Evolutionary conservation across 2,888 invertebrate species (phyloP).

Genomic region (Diarsia brunnea): DNA sequence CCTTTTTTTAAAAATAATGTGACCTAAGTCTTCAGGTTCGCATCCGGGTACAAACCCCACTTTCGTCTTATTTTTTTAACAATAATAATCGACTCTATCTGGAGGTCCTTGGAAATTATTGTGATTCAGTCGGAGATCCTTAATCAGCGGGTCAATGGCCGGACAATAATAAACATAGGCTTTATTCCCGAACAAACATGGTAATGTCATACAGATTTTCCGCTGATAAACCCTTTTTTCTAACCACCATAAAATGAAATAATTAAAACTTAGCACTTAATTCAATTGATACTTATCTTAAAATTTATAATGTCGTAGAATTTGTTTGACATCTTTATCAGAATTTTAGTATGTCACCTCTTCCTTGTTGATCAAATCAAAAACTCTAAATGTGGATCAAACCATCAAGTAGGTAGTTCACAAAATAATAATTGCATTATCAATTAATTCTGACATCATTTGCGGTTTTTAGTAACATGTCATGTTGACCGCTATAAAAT

Average conservation of each 20-base stretch:
- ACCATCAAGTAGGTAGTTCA: slow-evolving; percentile 17
- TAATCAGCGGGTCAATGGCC: slow-evolving; percentile 29
- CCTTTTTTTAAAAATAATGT: no score
- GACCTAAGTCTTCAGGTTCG: not conserved
- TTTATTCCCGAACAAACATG: slow-evolving; percentile 21
- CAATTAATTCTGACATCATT: slow-evolving; percentile 38
- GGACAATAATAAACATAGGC: slow-evolving; percentile 6
- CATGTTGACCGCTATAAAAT: slow-evolving; percentile 37
- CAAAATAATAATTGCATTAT: slow-evolving; percentile 35
- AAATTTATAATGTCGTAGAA: slow-evolving; percentile 32
- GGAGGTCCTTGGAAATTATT: slow-evolving; percentile 22
- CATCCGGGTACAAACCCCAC: not conserved
- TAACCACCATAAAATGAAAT: slow-evolving; percentile 15
- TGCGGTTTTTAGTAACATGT: slow-evolving; percentile 19
- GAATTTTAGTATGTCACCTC: slow-evolving; percentile 24
- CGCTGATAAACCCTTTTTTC: slow-evolving; percentile 34
- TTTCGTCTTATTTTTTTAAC: slow-evolving; percentile 14
- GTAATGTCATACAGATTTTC: slow-evolving; percentile 36
- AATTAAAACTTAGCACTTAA: slow-evolving; percentile 52
- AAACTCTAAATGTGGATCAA: slow-evolving; percentile 9
- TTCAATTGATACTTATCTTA: slow-evolving; percentile 32
- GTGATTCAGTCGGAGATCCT: slow-evolving; percentile 3
- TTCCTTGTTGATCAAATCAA: slow-evolving; percentile 1
- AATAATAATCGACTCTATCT: not conserved
- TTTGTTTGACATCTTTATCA: slow-evolving; percentile 21